A percentile compares a stretch with the other conserved stretches of the same genome.
Conservation (phyloP, 2,888 invertebrate genomes). For the Drosophila testacea region DNA sequence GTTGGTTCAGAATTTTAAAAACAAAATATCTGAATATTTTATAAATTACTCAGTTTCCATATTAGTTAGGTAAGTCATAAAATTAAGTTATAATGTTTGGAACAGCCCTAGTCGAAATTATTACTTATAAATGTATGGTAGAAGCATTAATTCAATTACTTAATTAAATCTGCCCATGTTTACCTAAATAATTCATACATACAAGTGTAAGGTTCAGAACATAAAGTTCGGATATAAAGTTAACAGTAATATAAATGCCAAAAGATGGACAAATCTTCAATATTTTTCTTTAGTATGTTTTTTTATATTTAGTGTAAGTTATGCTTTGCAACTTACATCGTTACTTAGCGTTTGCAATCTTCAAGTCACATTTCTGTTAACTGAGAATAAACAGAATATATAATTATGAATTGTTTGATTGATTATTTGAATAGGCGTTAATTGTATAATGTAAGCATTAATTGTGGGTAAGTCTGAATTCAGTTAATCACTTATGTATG, state of each 20-base stretch:
- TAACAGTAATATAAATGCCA: slow-evolving; percentile 47
- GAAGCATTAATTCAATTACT: slow-evolving; percentile 23
- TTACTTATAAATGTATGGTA: slow-evolving; percentile 18
- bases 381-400: slow-evolving; percentile 30
- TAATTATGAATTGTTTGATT: slow-evolving; percentile 17
- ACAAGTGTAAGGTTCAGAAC: slow-evolving; percentile 31
- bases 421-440: slow-evolving; percentile 23
- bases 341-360: not conserved
- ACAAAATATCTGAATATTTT: slow-evolving; percentile 42
- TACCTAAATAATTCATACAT: slow-evolving; percentile 18
- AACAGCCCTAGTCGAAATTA: slow-evolving; percentile 34
- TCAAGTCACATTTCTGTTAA: slow-evolving; percentile 12
- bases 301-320: slow-evolving; percentile 14
- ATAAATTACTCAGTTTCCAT: slow-evolving; percentile 37
- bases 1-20: slow-evolving; percentile 54
- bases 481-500: slow-evolving; percentile 42
- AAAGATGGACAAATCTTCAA: slow-evolving; percentile 33
- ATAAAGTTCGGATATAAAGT: slow-evolving; percentile 30
- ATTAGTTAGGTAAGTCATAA: slow-evolving; percentile 29
- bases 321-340: slow-evolving; percentile 18
- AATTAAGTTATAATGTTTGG: slow-evolving; percentile 27
- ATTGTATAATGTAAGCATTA: slow-evolving; percentile 41
- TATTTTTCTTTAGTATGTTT: slow-evolving; percentile 11
- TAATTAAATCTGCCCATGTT: slow-evolving; percentile 22
- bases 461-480: slow-evolving; percentile 49